A percentile compares a stretch with the other conserved stretches of the same genome.
Evolutionary conservation across 2,797 vertebrate genomes (phyloP).

Genomic region (Brachymystax lenok): DNA sequence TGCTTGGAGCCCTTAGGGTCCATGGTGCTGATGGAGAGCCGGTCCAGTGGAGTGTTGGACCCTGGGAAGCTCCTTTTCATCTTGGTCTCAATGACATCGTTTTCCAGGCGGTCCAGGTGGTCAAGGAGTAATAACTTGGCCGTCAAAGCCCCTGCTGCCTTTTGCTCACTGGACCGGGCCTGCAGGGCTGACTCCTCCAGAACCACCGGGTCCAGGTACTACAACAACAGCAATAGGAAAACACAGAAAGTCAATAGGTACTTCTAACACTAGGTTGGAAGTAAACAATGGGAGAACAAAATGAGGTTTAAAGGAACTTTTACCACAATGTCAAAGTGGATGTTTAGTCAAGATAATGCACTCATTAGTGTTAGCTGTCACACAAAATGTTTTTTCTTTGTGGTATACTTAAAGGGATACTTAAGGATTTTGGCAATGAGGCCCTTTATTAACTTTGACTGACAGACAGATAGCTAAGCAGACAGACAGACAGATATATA

Average conservation of each 20-base stretch:
- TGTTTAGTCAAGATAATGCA: no score
- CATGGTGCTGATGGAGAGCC: conserved; percentile 81
- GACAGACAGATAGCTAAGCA: no score
- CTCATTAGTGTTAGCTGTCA: no score
- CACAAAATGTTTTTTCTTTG: no score
- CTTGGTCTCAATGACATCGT: conserved; percentile 88
- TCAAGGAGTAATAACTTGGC: conserved; percentile 77
- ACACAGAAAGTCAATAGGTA: no score
- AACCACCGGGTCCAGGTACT: conserved; percentile 60
- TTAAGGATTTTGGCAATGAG: no score
- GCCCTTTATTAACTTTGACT: no score
- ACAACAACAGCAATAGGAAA: conserved; percentile 11
- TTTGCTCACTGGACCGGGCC: conserved; percentile 57
- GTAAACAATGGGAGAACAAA: no score
- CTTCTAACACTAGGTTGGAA: no score
- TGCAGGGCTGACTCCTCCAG: conserved; percentile 23
- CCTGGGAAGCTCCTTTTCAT: conserved; percentile 88
- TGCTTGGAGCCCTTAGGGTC: conserved; percentile 76
- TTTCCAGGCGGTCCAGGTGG: conserved; percentile 81
- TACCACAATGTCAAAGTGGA: no score
- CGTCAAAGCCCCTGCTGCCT: conserved; percentile 64
- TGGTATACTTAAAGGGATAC: no score
- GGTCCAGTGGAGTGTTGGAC: conserved; percentile 84
- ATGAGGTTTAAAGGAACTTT: no score
- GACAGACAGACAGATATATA: background rate